These are phyloP conservation scores for Zygaena filipendulae DNA, from an alignment of 2,888 invertebrate species.

Conservation along the genomic window DNA sequence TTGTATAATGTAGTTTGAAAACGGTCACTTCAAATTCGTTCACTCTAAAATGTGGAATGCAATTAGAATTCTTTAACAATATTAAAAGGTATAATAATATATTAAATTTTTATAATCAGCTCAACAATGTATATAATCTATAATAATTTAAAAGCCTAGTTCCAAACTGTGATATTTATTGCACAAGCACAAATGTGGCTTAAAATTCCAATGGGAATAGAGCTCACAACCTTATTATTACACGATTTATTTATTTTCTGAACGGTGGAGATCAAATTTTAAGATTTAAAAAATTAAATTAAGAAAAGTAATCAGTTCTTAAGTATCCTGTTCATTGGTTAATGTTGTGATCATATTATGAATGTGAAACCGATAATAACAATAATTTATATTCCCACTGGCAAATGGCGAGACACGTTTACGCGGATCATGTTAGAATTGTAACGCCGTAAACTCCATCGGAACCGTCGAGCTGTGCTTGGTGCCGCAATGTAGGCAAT, in stretches of 20 bases:
- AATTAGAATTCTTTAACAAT: constrained; percentile 71
- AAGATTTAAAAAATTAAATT: too few relatives aligned
- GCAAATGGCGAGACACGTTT: too few relatives aligned
- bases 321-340: too few relatives aligned
- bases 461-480: constrained; percentile 57
- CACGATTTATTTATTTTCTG: constrained; percentile 47
- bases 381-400: too few relatives aligned
- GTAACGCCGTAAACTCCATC: constrained; percentile 45
- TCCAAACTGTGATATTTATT: constrained; percentile 71
- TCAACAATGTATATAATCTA: constrained; percentile 74
- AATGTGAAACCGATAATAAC: too few relatives aligned
- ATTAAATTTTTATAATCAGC: constrained; percentile 72
- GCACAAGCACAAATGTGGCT: constrained; percentile 71
- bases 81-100: constrained; percentile 71
- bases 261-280: constrained; percentile 33
- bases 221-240: constrained; percentile 68
- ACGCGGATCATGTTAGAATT: too few relatives aligned
- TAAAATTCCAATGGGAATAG: constrained; percentile 64
- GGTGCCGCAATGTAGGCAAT: constrained; percentile 65
- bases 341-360: too few relatives aligned
- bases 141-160: constrained; percentile 71
- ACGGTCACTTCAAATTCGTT: constrained; percentile 68
- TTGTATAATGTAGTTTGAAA: constrained; percentile 68
- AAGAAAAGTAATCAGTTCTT: background rate
- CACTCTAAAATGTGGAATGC: constrained; percentile 70